Evolutionary conservation across 1,140 invertebrate genomes (phyloP).

Genomic region (Daktulosphaira vitifoliae): DNA sequence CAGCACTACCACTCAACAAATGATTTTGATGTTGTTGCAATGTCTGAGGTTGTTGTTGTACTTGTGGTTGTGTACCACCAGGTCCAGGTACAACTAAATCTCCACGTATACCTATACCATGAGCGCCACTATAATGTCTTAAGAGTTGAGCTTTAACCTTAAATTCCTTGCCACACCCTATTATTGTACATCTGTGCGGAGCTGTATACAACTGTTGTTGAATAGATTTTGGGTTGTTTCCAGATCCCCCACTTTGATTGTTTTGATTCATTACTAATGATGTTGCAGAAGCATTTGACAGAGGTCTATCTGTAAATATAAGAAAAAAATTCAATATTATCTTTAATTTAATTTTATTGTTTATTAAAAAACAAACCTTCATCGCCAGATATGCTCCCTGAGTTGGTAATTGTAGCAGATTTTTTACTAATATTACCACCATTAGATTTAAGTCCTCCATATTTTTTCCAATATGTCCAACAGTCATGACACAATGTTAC

Average conservation of each 20-base stretch:
- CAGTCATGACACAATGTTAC: conserved; percentile 71
- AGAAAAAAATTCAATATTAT: too few species aligned
- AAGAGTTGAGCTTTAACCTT: conserved; percentile 85
- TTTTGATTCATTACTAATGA: conserved; percentile 10
- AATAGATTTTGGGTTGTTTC: conserved; percentile 40
- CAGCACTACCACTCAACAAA: too few species aligned
- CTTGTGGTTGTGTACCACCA: too few species aligned
- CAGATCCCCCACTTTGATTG: conserved; percentile 47
- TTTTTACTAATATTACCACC: too few species aligned
- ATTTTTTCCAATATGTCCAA: conserved; percentile 98
- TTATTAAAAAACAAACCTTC: background rate
- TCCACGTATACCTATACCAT: conserved; percentile 52
- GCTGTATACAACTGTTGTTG: conserved; percentile 50
- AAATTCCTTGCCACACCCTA: conserved; percentile 88
- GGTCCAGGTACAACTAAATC: too few species aligned
- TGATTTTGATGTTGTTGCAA: too few species aligned
- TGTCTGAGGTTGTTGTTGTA: too few species aligned
- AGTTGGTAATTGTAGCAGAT: too few species aligned
- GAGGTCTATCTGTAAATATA: too few species aligned
- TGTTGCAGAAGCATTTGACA: too few species aligned
- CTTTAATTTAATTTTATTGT: background rate
- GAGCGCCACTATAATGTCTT: conserved; percentile 83
- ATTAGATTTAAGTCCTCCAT: conserved; percentile 79
- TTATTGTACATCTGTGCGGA: conserved; percentile 78
- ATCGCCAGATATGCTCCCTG: background rate